phyloP scores from a whole-genome alignment of 2,797 vertebrate species.

The Phylloscopus collybita region DNA sequence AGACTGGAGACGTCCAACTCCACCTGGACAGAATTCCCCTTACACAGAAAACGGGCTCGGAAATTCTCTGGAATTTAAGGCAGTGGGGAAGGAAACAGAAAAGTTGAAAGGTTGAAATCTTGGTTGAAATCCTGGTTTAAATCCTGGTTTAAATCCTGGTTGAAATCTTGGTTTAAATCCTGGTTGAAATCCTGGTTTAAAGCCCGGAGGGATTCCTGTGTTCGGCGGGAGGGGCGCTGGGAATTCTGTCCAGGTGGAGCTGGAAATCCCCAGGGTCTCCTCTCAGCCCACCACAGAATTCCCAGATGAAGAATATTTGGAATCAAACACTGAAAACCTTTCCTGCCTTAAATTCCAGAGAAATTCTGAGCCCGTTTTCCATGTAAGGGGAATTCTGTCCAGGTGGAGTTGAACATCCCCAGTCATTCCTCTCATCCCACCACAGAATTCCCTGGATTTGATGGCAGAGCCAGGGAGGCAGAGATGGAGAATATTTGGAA shows the following conservation, averaged over 20 bases:
- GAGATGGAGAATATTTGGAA: rapidly evolving
- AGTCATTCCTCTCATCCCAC: not conserved
- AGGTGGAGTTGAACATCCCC: rapidly evolving
- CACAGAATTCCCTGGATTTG: not conserved
- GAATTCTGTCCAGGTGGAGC: not conserved
- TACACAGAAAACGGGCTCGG: too few species aligned
- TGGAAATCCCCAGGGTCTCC: rapidly evolving
- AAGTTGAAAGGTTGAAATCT: too few species aligned
- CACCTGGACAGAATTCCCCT: too few species aligned
- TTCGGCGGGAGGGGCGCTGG: rapidly evolving
- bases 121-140: too few species aligned
- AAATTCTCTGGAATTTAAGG: too few species aligned
- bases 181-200: not conserved
- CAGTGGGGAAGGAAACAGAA: too few species aligned
- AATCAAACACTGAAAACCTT: not conserved
- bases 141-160: not conserved
- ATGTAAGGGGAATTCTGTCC: not conserved
- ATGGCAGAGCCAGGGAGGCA: rapidly evolving
- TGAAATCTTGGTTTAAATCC: too few species aligned
- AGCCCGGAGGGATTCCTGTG: rapidly evolving
- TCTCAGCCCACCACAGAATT: not conserved
- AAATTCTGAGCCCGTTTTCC: not conserved
- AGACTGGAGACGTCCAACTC: too few species aligned
- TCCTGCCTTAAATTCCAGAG: not conserved
- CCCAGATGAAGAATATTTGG: not conserved